These are phyloP conservation scores for Zoroaster sp. DNA, from an alignment of 53 echinoderm and acorn worm species.

Conservation along the genomic window DNA sequence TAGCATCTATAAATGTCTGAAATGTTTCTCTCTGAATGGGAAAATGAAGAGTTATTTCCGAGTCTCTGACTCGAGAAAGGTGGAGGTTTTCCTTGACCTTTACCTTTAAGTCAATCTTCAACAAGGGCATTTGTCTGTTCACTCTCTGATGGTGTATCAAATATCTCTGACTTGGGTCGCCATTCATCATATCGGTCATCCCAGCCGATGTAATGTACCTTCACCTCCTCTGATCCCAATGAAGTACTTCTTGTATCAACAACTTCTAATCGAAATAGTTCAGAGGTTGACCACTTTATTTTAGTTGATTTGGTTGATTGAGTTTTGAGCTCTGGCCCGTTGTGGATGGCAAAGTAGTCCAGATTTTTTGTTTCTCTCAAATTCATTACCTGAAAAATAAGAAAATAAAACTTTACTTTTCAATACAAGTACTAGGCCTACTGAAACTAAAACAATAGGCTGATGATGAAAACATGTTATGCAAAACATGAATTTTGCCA, in stretches of 20 bases:
- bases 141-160: background rate
- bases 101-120: too few relatives aligned
- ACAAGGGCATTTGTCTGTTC: background rate
- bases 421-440: too few relatives aligned
- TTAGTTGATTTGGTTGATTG: background rate
- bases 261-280: background rate
- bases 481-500: too few relatives aligned
- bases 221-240: background rate
- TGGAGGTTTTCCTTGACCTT: too few relatives aligned
- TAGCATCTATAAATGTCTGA: too few relatives aligned
- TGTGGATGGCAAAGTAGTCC: background rate
- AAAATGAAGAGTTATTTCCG: too few relatives aligned
- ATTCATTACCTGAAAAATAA: background rate
- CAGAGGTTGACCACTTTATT: background rate
- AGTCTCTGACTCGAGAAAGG: too few relatives aligned
- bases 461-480: too few relatives aligned
- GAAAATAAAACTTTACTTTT: background rate
- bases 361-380: background rate
- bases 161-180: background rate
- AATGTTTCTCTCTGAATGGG: too few relatives aligned
- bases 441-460: too few relatives aligned
- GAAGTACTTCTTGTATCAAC: background rate
- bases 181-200: background rate
- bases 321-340: background rate
- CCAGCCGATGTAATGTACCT: background rate